Conservation (phyloP, 2,113 vertebrate genomes). For the Ceyx cyanopectus region DNA sequence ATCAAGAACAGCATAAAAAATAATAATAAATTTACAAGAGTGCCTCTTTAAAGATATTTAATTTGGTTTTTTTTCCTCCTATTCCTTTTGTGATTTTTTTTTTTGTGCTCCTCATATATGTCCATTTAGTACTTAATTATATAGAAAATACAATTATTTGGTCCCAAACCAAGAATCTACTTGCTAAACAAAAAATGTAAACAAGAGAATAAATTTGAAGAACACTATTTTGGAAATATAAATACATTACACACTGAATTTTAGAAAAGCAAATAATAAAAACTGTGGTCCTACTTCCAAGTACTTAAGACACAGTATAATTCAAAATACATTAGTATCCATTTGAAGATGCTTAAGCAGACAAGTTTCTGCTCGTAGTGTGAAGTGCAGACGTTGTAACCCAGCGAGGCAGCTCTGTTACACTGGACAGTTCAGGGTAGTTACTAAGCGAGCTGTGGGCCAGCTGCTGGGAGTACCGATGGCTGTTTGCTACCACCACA, state of each 20-base stretch:
- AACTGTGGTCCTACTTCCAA: neutral
- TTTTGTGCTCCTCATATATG: neutral
- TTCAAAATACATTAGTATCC: neutral
- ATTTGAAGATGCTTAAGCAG: neutral
- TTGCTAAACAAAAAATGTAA: neutral
- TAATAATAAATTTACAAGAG: neutral
- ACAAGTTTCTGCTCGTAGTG: neutral
- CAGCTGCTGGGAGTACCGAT: accelerated
- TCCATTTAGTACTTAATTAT: neutral
- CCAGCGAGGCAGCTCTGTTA: neutral
- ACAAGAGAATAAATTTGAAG: neutral
- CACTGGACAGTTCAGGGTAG: neutral
- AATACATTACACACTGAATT: neutral
- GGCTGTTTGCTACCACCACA: neutral
- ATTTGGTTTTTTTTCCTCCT: neutral
- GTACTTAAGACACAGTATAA: neutral
- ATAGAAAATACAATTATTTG: neutral
- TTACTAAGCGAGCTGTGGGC: neutral
- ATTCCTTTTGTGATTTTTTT: neutral
- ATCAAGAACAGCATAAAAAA: neutral
- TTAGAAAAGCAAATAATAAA: neutral
- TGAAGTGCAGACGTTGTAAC: neutral
- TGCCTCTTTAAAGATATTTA: neutral
- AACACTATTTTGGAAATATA: neutral
- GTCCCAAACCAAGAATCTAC: neutral